Base-by-base conservation (phyloP, 1,140 invertebrate species). In the Zophobas morio region DNA sequence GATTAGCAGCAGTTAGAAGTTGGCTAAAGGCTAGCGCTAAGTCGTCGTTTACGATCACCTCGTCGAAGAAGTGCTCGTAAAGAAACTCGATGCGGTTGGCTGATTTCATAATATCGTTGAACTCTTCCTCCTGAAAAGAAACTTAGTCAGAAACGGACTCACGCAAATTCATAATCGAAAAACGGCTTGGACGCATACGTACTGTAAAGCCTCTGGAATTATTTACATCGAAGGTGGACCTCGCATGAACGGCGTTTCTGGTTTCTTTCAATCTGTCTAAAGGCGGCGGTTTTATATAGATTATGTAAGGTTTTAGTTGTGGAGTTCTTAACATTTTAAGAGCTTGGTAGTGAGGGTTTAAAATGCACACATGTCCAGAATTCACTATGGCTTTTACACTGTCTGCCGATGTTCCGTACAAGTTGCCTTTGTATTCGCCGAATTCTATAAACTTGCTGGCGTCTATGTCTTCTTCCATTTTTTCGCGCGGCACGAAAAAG, bases 351-450 rank as follows among this genome's bases (percentile, higher is more conserved):
- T 99, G 96, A 6, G 98, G 96, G 87, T 94, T 98, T 34, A 99
- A 88, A n/a, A 99, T 91, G 84, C 96, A 98, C 6, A 98, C 94
- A 83, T 94, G 91, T 80, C 96, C 96, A 47, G 93, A 92, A 85
- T 95, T 94, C 20, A 99, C 92, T 57, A 99, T 92, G 32, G 93
- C 92, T 84, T 93, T 92, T 1, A 99, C 95, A 83, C 96, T 95
- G 83, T 98, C 96, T 4, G 94, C 90, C 40, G 95, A 96, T 1
- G 97, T 99, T 6, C 98, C 98, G 84, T 99, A 99, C 49, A 99
- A 87, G 87, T 99, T 98, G 5, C 97, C 98, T 86, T 98, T 97
- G 87, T 96, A 99, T 86, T 99, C 97, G 20, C 98, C 98, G 86
- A 95, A 96, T 87, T 99, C 98, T 78, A 99, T 94, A 85, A 99